Evolutionary conservation across 2,113 vertebrate genomes (phyloP).

Genomic region (Halichoerus grypus): DNA sequence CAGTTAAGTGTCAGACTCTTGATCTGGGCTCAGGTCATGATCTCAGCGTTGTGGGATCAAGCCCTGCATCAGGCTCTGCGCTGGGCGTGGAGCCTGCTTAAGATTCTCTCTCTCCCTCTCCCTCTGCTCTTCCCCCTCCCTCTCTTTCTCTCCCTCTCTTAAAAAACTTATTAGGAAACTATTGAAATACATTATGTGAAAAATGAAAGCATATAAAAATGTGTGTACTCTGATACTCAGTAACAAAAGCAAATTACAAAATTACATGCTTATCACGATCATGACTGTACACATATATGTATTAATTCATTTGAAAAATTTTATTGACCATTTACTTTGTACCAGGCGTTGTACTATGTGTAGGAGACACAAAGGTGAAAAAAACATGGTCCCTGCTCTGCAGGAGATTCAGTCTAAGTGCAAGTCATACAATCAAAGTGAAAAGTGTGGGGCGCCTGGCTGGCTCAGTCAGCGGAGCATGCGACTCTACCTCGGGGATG

Average conservation of each 20-base stretch:
- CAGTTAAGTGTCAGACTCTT: neutral
- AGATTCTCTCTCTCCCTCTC: neutral
- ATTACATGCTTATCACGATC: neutral
- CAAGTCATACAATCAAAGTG: neutral
- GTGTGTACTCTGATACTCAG: neutral
- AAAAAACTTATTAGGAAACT: neutral
- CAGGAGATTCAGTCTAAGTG: neutral
- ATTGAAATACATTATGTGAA: conserved; percentile 3
- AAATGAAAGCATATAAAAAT: conserved; percentile 7
- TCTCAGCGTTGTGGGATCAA: neutral
- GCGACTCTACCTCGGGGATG: neutral
- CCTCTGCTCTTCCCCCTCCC: no score
- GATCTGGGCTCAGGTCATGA: neutral
- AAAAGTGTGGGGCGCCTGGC: neutral
- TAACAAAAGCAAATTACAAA: conserved; percentile 26
- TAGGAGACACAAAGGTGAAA: neutral
- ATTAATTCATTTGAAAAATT: conserved; percentile 3
- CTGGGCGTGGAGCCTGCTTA: neutral
- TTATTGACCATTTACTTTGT: neutral
- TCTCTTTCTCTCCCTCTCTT: neutral
- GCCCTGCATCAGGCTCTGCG: neutral
- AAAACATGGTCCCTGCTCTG: neutral
- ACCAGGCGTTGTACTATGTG: neutral
- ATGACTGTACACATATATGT: neutral
- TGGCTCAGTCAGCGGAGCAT: neutral